Conservation (phyloP, 2,113 vertebrate species). For the Solenodon paradoxus region DNA sequence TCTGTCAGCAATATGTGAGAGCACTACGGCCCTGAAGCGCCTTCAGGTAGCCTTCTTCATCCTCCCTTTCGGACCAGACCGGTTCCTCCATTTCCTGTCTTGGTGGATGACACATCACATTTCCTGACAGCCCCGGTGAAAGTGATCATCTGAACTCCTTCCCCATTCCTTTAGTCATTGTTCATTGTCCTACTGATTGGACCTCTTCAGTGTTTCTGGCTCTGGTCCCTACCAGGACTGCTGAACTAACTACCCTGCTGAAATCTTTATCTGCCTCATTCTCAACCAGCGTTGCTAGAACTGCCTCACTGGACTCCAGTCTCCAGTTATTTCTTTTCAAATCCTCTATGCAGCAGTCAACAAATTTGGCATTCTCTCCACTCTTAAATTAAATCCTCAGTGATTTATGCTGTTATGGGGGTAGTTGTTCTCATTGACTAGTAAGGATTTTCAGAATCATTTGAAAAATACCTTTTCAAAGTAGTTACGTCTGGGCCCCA, state of each 20-base stretch:
- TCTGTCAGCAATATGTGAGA: rapidly evolving
- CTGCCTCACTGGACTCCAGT: background rate
- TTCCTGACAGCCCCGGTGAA: no score
- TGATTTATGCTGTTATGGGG: background rate
- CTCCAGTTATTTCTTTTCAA: background rate
- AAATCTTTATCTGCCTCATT: background rate
- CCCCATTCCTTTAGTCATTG: background rate
- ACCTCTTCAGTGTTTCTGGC: background rate
- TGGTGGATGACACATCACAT: background rate
- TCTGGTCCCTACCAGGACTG: background rate
- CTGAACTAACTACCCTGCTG: background rate
- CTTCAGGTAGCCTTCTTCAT: background rate
- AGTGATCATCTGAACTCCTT: background rate
- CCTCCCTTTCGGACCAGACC: background rate
- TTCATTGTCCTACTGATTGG: background rate
- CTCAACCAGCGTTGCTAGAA: background rate
- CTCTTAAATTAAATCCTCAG: background rate
- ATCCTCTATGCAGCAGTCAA: background rate
- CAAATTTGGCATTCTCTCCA: background rate
- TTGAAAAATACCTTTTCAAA: background rate
- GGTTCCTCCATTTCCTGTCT: background rate
- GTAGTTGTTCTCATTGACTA: background rate
- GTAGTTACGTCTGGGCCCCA: background rate
- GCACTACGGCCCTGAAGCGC: no score
- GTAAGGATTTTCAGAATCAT: background rate